phyloP scores from a whole-genome alignment of 53 echinoderm and acorn worm species.

The Arbacia lixula region DNA sequence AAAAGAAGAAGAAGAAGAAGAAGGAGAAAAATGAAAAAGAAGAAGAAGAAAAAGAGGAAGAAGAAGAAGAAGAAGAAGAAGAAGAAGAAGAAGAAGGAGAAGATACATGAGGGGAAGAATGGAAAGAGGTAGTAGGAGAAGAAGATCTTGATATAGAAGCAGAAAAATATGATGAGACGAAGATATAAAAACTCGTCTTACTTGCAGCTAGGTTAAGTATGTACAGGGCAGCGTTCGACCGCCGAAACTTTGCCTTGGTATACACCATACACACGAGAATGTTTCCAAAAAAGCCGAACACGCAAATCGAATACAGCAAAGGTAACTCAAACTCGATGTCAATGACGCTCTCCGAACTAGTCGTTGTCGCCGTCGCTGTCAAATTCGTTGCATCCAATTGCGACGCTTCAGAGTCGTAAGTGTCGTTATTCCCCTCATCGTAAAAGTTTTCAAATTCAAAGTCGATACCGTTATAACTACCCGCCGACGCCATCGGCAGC shows the following conservation, averaged over 20 bases:
- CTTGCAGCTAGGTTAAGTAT: slow-evolving; percentile 78
- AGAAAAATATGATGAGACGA: neutral
- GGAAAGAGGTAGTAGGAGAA: neutral
- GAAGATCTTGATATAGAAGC: neutral
- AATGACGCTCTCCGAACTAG: neutral
- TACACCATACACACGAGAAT: slow-evolving; percentile 58
- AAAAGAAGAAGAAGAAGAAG: neutral
- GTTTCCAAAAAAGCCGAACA: slow-evolving; percentile 69
- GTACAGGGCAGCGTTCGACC: slow-evolving; percentile 70
- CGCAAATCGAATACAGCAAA: slow-evolving; percentile 46
- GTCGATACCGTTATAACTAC: too few species aligned
- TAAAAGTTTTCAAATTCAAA: too few species aligned
- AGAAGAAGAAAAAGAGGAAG: neutral
- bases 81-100: neutral
- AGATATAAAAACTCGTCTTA: slow-evolving; percentile 31
- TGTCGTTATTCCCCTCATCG: too few species aligned
- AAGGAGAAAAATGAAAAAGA: neutral
- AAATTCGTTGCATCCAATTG: too few species aligned
- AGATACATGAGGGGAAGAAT: neutral
- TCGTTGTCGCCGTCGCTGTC: neutral
- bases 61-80: neutral
- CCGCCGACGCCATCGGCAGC: too few species aligned
- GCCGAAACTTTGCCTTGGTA: slow-evolving; percentile 51
- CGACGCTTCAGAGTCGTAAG: too few species aligned
- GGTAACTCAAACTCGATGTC: slow-evolving; percentile 56